These are phyloP conservation scores for Neoarius graeffei DNA, from an alignment of 2,113 vertebrate genomes.

Conservation along the genomic window DNA sequence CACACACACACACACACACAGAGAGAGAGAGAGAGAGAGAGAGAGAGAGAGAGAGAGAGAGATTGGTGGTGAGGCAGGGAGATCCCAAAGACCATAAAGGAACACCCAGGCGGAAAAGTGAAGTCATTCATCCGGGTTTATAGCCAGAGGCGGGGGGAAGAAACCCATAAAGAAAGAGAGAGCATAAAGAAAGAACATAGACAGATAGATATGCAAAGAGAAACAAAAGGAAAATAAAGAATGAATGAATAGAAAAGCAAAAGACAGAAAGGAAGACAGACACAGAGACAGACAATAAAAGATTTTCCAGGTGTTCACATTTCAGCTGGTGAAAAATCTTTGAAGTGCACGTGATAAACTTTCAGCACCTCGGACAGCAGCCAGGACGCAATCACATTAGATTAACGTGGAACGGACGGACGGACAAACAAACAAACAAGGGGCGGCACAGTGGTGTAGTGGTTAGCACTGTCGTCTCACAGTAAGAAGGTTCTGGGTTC, in stretches of 20 bases:
- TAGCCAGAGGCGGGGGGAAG: slow-evolving; percentile 23
- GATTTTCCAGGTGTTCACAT: background rate
- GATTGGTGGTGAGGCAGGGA: slow-evolving; percentile 68
- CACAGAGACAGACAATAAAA: background rate
- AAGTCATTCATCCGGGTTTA: slow-evolving; percentile 95
- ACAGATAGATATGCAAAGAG: too few relatives aligned
- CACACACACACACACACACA: too few relatives aligned
- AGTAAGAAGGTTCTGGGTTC: too few relatives aligned
- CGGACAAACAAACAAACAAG: background rate
- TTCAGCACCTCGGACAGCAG: slow-evolving; percentile 12
- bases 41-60: too few relatives aligned
- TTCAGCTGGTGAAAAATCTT: background rate
- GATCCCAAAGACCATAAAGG: slow-evolving; percentile 90
- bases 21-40: too few relatives aligned
- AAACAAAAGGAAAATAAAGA: background rate
- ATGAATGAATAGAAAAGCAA: background rate
- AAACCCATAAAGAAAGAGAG: background rate
- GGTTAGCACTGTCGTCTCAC: too few relatives aligned
- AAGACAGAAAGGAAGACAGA: background rate
- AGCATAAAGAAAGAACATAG: background rate
- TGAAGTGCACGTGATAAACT: background rate
- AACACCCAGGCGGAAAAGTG: slow-evolving; percentile 90
- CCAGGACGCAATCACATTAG: background rate
- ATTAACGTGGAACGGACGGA: background rate
- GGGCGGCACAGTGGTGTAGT: too few relatives aligned